Base-by-base conservation (phyloP, 1,140 invertebrate genomes). In the Drosophila obscura region DNA sequence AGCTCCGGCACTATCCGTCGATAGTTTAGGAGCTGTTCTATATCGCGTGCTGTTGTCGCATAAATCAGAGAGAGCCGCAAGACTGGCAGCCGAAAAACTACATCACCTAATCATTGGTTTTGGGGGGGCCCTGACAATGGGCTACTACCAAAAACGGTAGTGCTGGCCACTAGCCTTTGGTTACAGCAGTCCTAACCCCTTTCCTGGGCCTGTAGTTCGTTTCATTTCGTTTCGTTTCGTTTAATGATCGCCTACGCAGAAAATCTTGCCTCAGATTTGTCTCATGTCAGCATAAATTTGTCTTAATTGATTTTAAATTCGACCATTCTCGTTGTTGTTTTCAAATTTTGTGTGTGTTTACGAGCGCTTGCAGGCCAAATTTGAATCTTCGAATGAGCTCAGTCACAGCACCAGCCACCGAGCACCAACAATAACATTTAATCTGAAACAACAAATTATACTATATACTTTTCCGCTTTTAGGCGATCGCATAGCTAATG, bases 231-330 rank as follows among this genome's bases (percentile, higher is more conserved):
- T 28, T 28, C 50, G 6, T 28, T 28, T 28, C 50, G 65, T 80
- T 81, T 81, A 77, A 74, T 80, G 43, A 75, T 76, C 81, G 82
- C 82, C 82, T 79, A 85, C 82, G 83, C 78, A 78, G 68, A 73
- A 57, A 77, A 46, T 43, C 26, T 71, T 75, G 78, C 51, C 66
- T 87, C 50, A 72, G 75, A 82, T 85, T 78, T 87, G 82, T 85
- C 81, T 87, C 68, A 82, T 82, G 82, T 87, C 82, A 88, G 83
- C 79, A 85, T 85, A 85, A 82, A 85, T 88, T 85, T 85, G 83
- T 73, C 71, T 88, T 85, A 79, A 85, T 85, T 85, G 81, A 85
- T 85, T 85, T 85, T 87, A 82, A 85, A 82, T 87, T 82, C 85
- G 71, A 80, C 39, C 76, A 84, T 83, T 69, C 64, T 43, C 26